phyloP scores from a whole-genome alignment of 2,797 vertebrate genomes.

The Poecilia gillii region DNA sequence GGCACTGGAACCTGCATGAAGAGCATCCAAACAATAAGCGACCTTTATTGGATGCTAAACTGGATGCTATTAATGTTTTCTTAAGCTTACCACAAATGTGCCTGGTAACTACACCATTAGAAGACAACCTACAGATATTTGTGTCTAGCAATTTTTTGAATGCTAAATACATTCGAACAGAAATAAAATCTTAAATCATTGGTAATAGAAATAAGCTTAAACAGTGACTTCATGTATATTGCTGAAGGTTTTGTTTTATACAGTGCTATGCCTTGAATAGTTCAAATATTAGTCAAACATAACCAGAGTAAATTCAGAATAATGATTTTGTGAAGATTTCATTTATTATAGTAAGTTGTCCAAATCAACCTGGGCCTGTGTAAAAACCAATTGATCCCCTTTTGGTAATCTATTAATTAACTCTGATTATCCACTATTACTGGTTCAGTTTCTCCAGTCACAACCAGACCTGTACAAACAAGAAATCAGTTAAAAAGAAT shows the following conservation, averaged over 20 bases:
- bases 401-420: background rate
- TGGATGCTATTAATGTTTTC: constrained; percentile 1
- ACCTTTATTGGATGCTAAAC: constrained; percentile 4
- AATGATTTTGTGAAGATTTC: background rate
- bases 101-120: constrained; percentile 28
- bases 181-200: constrained; percentile 31
- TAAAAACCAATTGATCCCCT: background rate
- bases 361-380: background rate
- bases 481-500: background rate
- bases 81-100: constrained; percentile 31
- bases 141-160: constrained; percentile 12
- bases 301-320: background rate
- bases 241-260: background rate
- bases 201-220: constrained; percentile 7
- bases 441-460: background rate
- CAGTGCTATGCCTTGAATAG: background rate
- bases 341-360: background rate
- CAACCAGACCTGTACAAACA: background rate
- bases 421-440: background rate
- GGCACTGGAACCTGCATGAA: constrained; percentile 23
- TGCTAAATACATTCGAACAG: constrained; percentile 25
- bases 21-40: constrained; percentile 30
- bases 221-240: constrained; percentile 29
- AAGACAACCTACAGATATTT: constrained; percentile 34
- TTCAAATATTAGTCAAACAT: background rate